Evolutionary conservation across 1,140 invertebrate species (phyloP).

Genomic region (Scylla paramamosain): DNA sequence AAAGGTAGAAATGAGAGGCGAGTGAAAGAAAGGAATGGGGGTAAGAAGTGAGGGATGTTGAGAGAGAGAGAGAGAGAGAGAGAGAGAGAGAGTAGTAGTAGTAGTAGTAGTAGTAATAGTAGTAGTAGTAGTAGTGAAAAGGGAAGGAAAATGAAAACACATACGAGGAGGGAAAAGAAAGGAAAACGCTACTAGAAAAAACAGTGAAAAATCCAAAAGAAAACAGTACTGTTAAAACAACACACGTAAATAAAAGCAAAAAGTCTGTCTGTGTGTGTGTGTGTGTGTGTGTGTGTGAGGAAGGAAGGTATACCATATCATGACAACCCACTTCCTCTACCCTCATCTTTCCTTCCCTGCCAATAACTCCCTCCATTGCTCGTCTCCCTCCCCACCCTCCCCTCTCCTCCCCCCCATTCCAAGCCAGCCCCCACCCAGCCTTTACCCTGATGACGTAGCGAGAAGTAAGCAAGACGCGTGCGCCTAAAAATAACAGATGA

Average conservation of each 20-base stretch:
- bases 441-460: background rate
- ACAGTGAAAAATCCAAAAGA: background rate
- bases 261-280: background rate
- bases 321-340: background rate
- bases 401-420: background rate
- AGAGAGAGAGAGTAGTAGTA: background rate
- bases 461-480: background rate
- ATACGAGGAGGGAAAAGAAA: background rate
- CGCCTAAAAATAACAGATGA: slow-evolving; percentile 3
- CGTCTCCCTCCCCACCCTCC: background rate
- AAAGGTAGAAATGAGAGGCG: background rate
- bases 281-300: background rate
- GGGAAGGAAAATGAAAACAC: background rate
- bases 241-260: background rate
- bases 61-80: background rate
- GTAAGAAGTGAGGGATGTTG: background rate
- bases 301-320: background rate
- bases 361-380: background rate
- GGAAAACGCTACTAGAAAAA: too few relatives aligned
- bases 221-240: background rate
- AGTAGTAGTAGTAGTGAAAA: slow-evolving; percentile 12
- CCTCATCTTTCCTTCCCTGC: background rate
- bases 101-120: slow-evolving; percentile 3
- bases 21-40: background rate
- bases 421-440: background rate